Conservation (phyloP, 2,113 vertebrate genomes). For the Puffinus mauretanicus region DNA sequence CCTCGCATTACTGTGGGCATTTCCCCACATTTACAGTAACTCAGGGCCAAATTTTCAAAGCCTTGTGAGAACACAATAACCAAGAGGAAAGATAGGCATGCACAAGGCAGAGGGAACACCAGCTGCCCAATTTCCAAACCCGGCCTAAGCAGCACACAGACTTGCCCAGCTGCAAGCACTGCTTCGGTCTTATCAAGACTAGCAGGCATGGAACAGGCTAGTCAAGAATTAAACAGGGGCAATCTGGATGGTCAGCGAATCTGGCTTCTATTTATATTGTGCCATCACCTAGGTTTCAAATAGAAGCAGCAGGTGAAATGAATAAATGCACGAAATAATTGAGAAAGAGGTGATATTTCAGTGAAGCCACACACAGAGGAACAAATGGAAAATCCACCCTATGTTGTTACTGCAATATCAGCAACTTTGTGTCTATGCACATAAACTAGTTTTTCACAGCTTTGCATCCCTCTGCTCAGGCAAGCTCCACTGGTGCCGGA, state of each 20-base stretch:
- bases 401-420: background rate
- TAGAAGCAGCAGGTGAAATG: background rate
- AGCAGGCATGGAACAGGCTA: background rate
- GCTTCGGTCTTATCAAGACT: background rate
- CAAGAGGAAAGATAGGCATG: background rate
- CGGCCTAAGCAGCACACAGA: background rate
- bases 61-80: background rate
- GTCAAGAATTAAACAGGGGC: background rate
- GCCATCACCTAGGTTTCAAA: background rate
- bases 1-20: background rate
- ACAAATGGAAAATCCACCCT: background rate
- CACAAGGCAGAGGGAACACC: background rate
- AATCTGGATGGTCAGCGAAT: background rate
- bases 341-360: background rate
- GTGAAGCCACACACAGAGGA: background rate
- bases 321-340: background rate
- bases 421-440: background rate
- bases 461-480: background rate
- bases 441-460: background rate
- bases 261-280: background rate
- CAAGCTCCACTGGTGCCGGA: background rate
- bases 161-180: background rate
- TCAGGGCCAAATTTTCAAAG: slow-evolving; percentile 56
- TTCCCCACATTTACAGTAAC: background rate
- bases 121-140: background rate